These are phyloP conservation scores for Leptopilina clavipes DNA, from an alignment of 1,140 invertebrate species.

Conservation along the genomic window DNA sequence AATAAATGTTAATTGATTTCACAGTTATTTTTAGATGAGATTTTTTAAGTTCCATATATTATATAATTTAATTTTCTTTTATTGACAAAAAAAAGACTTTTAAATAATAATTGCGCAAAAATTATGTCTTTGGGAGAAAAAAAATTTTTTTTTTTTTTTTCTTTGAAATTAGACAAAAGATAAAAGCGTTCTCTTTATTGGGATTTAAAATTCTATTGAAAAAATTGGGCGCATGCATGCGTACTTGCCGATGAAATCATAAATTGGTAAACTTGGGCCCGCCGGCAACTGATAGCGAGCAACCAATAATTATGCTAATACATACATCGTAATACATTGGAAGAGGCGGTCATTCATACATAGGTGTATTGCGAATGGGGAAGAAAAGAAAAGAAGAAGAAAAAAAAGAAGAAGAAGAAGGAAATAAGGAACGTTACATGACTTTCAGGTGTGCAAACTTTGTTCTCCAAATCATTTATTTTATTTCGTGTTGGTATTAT, in stretches of 20 bases:
- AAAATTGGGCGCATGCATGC: constrained; percentile 52
- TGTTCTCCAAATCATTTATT: neutral
- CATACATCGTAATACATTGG: constrained; percentile 67
- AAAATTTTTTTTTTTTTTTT: neutral
- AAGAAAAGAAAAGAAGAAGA: neutral
- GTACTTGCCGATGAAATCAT: constrained; percentile 70
- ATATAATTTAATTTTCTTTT: too few relatives aligned
- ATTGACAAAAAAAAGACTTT: too few relatives aligned
- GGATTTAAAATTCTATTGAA: neutral
- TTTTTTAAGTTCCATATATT: too few relatives aligned
- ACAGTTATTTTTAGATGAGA: too few relatives aligned
- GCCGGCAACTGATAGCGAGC: constrained; percentile 69
- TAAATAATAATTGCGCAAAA: too few relatives aligned
- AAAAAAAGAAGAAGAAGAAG: too few relatives aligned
- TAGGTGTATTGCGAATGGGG: constrained; percentile 18
- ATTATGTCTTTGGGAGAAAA: neutral
- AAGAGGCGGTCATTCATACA: constrained; percentile 61
- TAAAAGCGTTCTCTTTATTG: neutral
- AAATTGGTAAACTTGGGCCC: constrained; percentile 69
- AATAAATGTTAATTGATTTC: too few relatives aligned
- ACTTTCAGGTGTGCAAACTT: constrained; percentile 27
- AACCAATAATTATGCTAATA: constrained; percentile 74
- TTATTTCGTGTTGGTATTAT: too few relatives aligned
- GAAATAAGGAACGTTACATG: constrained; percentile 30
- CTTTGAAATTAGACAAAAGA: neutral